Conservation (phyloP, 2,888 invertebrate genomes). For the Hermaeophaga mercurialis region DNA sequence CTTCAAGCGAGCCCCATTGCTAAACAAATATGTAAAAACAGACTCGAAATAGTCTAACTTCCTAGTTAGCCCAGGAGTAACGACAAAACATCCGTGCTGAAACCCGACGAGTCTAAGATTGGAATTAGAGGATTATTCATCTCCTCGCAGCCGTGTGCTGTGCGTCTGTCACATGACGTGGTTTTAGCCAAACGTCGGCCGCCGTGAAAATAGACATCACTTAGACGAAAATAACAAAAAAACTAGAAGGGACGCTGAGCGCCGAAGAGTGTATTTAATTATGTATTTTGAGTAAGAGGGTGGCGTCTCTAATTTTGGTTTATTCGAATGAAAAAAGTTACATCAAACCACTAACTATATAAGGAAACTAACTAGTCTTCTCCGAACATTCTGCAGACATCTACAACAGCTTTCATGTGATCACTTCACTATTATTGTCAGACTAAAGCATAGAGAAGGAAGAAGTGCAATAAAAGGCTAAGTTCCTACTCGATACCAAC, state of each 20-base stretch:
- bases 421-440: too few species aligned
- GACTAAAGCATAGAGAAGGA: too few species aligned
- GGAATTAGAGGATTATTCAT: constrained; percentile 33
- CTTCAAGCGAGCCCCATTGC: background rate
- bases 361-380: too few species aligned
- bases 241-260: constrained; percentile 17
- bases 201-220: constrained; percentile 32
- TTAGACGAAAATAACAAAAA: constrained; percentile 31
- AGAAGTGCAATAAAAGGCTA: too few species aligned
- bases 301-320: too few species aligned
- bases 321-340: too few species aligned
- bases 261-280: too few species aligned
- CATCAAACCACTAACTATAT: too few species aligned
- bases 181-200: constrained; percentile 31
- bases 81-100: constrained; percentile 13
- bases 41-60: background rate
- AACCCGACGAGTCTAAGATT: constrained; percentile 24
- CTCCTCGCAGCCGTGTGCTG: constrained; percentile 26
- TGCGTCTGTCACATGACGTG: constrained; percentile 27
- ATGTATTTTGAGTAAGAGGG: too few species aligned
- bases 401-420: too few species aligned
- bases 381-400: too few species aligned
- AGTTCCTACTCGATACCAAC: too few species aligned
- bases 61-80: background rate
- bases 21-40: background rate